Evolutionary conservation across 92 coral and sea anemone genomes (phyloP).

Genomic region (Parazoanthus atlanticus): DNA sequence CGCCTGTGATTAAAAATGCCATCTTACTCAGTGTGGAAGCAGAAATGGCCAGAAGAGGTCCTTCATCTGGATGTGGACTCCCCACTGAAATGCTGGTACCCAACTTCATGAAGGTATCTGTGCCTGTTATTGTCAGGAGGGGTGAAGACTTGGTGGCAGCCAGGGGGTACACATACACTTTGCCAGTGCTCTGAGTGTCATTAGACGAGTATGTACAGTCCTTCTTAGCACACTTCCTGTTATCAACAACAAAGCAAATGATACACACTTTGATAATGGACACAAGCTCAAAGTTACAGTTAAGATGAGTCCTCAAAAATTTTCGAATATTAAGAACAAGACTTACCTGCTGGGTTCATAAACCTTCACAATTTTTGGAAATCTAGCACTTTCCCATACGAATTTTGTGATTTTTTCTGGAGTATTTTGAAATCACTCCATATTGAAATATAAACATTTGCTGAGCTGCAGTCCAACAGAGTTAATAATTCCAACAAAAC

Average conservation of each 20-base stretch:
- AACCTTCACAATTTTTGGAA: too few relatives aligned
- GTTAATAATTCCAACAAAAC: too few relatives aligned
- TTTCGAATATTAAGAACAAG: too few relatives aligned
- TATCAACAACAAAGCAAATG: constrained; percentile 8
- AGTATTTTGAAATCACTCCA: too few relatives aligned
- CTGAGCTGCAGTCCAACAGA: too few relatives aligned
- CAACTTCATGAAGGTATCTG: constrained; percentile 75
- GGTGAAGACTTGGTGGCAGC: constrained; percentile 41
- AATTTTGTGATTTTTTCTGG: too few relatives aligned
- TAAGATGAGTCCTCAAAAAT: too few relatives aligned
- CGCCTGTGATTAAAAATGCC: too few relatives aligned
- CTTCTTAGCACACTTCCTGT: constrained; percentile 74
- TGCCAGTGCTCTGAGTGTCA: constrained; percentile 90
- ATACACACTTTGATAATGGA: background rate
- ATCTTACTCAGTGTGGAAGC: constrained; percentile 83
- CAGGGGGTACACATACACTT: constrained; percentile 71
- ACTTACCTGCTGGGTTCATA: too few relatives aligned
- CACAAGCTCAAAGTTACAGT: background rate
- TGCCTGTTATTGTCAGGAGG: constrained; percentile 73
- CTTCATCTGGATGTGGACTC: constrained; percentile 61
- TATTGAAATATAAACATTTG: too few relatives aligned
- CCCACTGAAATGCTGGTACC: constrained; percentile 89
- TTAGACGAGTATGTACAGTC: constrained; percentile 78
- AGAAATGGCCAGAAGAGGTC: constrained; percentile 76
- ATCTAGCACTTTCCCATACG: too few relatives aligned